Evolutionary conservation across 2,113 vertebrate species (phyloP).

Genomic region (Aramus guarauna): DNA sequence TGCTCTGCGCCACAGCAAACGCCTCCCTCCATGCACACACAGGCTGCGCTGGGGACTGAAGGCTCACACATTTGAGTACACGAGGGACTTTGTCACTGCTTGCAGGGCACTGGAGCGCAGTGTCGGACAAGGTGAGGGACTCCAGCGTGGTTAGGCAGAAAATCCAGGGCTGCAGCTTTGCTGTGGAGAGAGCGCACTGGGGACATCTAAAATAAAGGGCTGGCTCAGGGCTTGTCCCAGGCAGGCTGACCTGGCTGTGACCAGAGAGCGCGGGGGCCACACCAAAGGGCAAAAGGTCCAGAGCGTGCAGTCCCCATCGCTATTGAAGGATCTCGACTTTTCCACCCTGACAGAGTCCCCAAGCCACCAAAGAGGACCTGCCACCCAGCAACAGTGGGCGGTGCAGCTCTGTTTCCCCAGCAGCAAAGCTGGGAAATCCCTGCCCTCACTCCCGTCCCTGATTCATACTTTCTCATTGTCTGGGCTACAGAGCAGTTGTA

Average conservation of each 20-base stretch:
- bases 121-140: rapidly evolving
- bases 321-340: not conserved
- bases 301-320: rapidly evolving
- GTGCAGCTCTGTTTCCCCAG: not conserved
- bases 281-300: not conserved
- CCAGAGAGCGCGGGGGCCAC: not conserved
- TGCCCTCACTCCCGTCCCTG: not conserved
- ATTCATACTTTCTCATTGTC: not conserved
- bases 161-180: not conserved
- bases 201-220: not conserved
- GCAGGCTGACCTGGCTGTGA: not conserved
- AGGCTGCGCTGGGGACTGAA: not conserved
- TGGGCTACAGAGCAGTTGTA: not conserved
- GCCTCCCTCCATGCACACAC: not conserved
- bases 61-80: rapidly evolving
- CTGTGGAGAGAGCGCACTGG: rapidly evolving
- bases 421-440: not conserved
- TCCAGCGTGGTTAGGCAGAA: not conserved
- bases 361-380: not conserved
- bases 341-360: not conserved
- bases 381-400: rapidly evolving
- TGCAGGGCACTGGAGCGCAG: not conserved
- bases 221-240: rapidly evolving
- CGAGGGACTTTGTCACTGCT: not conserved
- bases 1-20: rapidly evolving